Evolutionary conservation across 2,888 invertebrate genomes (phyloP), one percentile per base, ranked within the genome.

Genomic region (Carcina quercana): DNA sequence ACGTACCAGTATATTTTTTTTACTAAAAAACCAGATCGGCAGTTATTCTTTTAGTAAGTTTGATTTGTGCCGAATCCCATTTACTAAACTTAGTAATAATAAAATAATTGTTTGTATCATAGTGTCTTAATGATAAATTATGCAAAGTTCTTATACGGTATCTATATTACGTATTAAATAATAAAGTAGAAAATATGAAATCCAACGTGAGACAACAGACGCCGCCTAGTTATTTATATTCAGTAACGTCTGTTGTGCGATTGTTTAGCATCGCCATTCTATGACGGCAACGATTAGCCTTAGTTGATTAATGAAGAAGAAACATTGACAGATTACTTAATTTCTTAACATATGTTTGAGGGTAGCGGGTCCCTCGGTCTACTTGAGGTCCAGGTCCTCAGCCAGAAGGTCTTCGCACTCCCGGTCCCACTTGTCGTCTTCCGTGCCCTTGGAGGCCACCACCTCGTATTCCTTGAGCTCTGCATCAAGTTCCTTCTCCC

Each of bases 401-500:
- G 86, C 88, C 13, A 91, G 85, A 46, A 91, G 82, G 43, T 90
- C 88, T 45, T 91, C 87, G 53, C 91, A 90, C 55, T 91, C 91
- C 42, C 88, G 87, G 66, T 91, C 91, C 87, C 90, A 88, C 38
- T 86, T 86, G 44, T 86, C 86, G 31, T 79, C 78, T 1, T 50
- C 61, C 2, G 65, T n/a, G n/a, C 11, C 59, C 50, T 78, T 79
- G 15, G 75, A 80, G 1, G 79, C 80, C 25, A 97, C 95, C 50
- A 97, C 93, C 79, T 97, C 97, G 75, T 94, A 97, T 69, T 97
- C 96, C 72, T 95, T 95, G 51, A 97, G 87, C 80, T 97, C 97
- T 29, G 95, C 95, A 68, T 96, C 96, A 63, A 97, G 84, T 79
- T 97, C 97, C 69, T 93, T 94, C 86, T 97, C 97, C 96, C 96